Conservation (phyloP, 2,888 invertebrate genomes). For the Troglohyphantes excavatus region DNA sequence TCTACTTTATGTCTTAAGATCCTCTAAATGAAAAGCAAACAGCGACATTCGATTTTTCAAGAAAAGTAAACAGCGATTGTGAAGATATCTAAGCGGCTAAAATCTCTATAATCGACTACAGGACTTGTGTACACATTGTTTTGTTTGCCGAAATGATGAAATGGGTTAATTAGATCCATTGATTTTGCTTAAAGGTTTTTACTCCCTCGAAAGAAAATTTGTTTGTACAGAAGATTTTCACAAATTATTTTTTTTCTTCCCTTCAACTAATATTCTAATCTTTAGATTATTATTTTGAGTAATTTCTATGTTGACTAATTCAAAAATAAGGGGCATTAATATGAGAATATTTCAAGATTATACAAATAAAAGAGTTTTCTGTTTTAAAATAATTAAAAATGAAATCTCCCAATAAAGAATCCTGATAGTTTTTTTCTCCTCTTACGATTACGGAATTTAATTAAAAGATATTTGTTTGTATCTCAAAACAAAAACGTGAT, state of each 20-base stretch:
- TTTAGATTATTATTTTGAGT: neutral
- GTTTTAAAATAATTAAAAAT: neutral
- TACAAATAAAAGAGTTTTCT: neutral
- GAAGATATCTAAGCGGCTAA: neutral
- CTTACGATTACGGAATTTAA: neutral
- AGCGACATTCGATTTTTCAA: neutral
- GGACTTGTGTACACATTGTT: constrained; percentile 13
- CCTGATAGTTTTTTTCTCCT: neutral
- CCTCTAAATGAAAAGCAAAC: constrained; percentile 57
- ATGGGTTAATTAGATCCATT: constrained; percentile 43
- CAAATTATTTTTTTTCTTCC: neutral
- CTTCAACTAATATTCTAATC: neutral
- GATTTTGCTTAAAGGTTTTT: constrained; percentile 34
- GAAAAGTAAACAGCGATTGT: constrained; percentile 18
- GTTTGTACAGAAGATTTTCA: neutral
- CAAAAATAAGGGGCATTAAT: neutral
- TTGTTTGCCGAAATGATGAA: constrained; percentile 40
- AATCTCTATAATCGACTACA: constrained; percentile 23
- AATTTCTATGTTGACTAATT: neutral
- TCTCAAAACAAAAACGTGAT: neutral
- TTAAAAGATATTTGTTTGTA: neutral
- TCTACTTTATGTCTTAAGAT: neutral
- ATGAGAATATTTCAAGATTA: neutral
- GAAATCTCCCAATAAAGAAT: too few species aligned
- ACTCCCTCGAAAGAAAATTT: neutral